phyloP scores from a whole-genome alignment of 2,113 vertebrate species.

The Cyanoderma ruficeps region DNA sequence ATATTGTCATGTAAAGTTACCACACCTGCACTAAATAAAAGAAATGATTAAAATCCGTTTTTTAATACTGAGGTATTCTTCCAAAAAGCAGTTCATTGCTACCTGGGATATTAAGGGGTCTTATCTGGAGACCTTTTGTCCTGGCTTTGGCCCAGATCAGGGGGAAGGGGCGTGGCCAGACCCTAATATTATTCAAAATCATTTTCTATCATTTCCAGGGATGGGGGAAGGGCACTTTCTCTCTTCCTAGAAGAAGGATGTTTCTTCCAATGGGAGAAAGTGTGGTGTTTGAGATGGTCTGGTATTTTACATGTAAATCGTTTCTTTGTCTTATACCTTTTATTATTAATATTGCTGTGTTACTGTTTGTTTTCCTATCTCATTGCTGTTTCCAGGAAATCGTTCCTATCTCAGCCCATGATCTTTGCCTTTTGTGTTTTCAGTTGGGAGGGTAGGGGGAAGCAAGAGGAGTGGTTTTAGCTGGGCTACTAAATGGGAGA shows the following conservation, averaged over 20 bases:
- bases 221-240: background rate
- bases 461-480: background rate
- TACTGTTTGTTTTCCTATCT: background rate
- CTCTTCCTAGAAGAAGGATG: background rate
- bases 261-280: background rate
- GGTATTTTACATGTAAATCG: background rate
- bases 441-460: rapidly evolving
- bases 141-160: background rate
- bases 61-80: background rate
- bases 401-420: background rate
- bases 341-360: background rate
- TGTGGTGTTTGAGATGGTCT: background rate
- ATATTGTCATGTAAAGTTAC: background rate
- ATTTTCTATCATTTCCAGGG: background rate
- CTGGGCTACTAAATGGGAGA: background rate
- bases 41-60: background rate
- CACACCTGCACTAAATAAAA: background rate
- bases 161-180: rapidly evolving
- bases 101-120: background rate
- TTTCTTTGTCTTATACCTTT: background rate
- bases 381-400: background rate
- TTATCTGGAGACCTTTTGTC: background rate
- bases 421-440: background rate
- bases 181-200: background rate
- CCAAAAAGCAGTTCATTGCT: background rate